A percentile compares a stretch with the other conserved stretches of the same genome.
Conservation (phyloP, 2,888 invertebrate genomes). For the Dolichopus griseipennis region DNA sequence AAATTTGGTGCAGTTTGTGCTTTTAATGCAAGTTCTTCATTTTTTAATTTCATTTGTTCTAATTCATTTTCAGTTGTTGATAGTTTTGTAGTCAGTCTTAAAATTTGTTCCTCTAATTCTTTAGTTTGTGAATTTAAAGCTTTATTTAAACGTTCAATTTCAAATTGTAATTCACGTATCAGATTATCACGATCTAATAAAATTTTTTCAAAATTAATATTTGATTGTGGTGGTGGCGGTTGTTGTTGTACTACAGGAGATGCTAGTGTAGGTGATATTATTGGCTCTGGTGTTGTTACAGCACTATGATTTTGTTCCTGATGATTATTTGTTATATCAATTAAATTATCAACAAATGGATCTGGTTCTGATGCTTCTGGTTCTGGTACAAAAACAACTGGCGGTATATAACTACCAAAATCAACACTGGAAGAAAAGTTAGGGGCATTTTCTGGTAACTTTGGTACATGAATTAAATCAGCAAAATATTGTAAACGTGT, state of each 20-base stretch:
- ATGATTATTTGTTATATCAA: constrained; percentile 30
- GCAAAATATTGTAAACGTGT: constrained; percentile 95
- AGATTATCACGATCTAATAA: constrained; percentile 59
- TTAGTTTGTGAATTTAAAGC: constrained; percentile 22
- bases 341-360: constrained; percentile 35
- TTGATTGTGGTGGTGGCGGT: constrained; percentile 23
- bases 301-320: constrained; percentile 19
- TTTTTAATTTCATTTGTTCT: constrained; percentile 32
- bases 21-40: constrained; percentile 38
- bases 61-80: constrained; percentile 32
- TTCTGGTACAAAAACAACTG: constrained; percentile 75
- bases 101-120: constrained; percentile 30
- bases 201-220: constrained; percentile 29
- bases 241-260: constrained; percentile 27
- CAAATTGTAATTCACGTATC: constrained; percentile 71
- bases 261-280: constrained; percentile 42
- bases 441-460: constrained; percentile 86
- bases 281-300: constrained; percentile 32
- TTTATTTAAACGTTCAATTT: constrained; percentile 37
- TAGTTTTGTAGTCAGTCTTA: constrained; percentile 32
- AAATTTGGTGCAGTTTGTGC: constrained; percentile 43
- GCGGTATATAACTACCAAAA: constrained; percentile 86
- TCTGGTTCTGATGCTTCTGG: constrained; percentile 47
- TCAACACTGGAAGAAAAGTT: constrained; percentile 88
- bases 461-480: constrained; percentile 86